These are phyloP conservation scores for Alfaro cultratus DNA, from an alignment of 2,797 vertebrate genomes.

Conservation along the genomic window DNA sequence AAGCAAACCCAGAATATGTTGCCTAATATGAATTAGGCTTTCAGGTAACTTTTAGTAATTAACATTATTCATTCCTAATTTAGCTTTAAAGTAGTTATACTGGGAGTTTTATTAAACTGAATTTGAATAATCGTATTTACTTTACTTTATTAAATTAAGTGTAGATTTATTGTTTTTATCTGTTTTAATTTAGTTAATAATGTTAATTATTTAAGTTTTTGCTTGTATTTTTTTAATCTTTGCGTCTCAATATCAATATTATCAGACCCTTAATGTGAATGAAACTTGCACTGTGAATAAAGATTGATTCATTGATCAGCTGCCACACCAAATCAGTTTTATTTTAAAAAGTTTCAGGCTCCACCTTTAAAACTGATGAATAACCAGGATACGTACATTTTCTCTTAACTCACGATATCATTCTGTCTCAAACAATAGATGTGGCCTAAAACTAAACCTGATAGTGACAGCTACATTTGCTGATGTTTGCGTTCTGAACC, in stretches of 20 bases:
- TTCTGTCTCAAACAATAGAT: neutral
- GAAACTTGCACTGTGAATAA: neutral
- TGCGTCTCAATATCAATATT: neutral
- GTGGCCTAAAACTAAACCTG: neutral
- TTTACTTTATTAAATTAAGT: neutral
- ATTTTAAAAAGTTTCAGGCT: neutral
- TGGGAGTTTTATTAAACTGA: neutral
- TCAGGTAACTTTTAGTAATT: neutral
- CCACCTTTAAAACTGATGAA: neutral
- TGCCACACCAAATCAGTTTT: neutral
- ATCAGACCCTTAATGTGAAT: neutral
- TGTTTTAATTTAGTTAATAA: neutral
- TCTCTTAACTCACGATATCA: neutral
- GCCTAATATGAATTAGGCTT: neutral
- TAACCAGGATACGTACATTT: neutral
- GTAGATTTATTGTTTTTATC: neutral
- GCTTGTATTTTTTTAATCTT: neutral
- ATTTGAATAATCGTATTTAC: too few species aligned
- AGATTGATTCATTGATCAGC: neutral
- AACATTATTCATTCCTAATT: neutral
- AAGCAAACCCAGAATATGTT: neutral
- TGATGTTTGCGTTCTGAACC: conserved; percentile 23
- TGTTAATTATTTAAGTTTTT: neutral
- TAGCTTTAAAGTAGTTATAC: neutral
- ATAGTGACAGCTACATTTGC: conserved; percentile 25